Evolutionary conservation across 2,797 vertebrate genomes (phyloP), one percentile per base, ranked within the genome.

Genomic region (Rhabdomys pumilio): DNA sequence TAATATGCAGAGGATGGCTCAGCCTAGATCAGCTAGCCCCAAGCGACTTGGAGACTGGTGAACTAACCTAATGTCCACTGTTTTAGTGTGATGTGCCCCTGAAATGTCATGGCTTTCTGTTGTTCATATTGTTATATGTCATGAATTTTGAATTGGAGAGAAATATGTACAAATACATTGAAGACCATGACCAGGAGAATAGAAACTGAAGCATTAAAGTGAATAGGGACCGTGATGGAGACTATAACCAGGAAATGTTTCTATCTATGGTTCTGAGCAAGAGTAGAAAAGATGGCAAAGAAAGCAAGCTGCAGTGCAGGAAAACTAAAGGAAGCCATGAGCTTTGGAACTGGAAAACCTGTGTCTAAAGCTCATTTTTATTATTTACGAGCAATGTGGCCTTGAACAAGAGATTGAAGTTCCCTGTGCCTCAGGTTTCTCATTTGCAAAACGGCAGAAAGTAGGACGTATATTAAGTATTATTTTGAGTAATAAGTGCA

Each of bases 251-350:
- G 7, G 26, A 13, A 65, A 47, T 41, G 69, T 38, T 57, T 53
- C 47, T 17, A 76, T 77, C 79, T 96, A 41, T 34, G 31, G 38
- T 88, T 89, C 77, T 75, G 47, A 91, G 82, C 34, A 75, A 89
- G 44, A 72, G 14, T 19, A 5, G 50, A 76, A 24, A 67, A 14
- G 44, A 61, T 55, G 34, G 59, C 12, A 95, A 57, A 81, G 55
- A 87, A 65, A 82, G 24, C 41, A 8, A 10, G 67, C 38, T 89
- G 11, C 14, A n/a, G 22, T 17, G 38, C n/a, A 89, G 93, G n/a
- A 65, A 22, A 82, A 61, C 59, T 22, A n/a, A 77, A 61, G 31
- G 67, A 38, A 44, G 67, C 29, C 11, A 61, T 57, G 44, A 29
- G 4, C n/a, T 59, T 93, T 73, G n/a, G 29, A 88, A n/a, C 55